Percentiles rank a stretch among this genome's conserved stretches.
These are phyloP conservation scores for Apis cerana DNA, from an alignment of 1,140 invertebrate genomes.

Conservation along the genomic window DNA sequence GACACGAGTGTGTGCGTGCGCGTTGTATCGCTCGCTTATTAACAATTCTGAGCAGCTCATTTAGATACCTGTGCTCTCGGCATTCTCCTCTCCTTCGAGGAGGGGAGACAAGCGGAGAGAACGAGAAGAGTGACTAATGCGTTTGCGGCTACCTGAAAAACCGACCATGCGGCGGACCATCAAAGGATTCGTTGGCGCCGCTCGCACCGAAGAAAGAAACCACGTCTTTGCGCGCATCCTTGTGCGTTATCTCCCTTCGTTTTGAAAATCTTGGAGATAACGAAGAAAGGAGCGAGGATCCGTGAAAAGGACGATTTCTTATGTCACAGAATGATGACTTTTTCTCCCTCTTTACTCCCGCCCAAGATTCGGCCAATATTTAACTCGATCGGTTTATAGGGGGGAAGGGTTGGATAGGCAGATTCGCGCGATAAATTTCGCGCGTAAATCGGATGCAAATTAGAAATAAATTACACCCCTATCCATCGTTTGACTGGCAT, in stretches of 20 bases:
- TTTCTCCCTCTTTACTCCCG: no score
- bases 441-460: slow-evolving; percentile 72
- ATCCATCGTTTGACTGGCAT: slow-evolving; percentile 62
- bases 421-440: slow-evolving; percentile 59
- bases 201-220: slow-evolving; percentile 44
- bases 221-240: slow-evolving; percentile 35
- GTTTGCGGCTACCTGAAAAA: slow-evolving; percentile 82
- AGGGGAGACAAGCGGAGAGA: slow-evolving; percentile 52
- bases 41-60: slow-evolving; percentile 80
- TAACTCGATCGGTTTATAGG: slow-evolving; percentile 65
- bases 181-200: slow-evolving; percentile 81
- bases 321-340: no score
- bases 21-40: slow-evolving; percentile 66
- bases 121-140: slow-evolving; percentile 80
- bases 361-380: not conserved
- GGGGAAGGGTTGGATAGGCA: not conserved
- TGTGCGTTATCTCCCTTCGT: slow-evolving; percentile 34
- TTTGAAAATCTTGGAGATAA: slow-evolving; percentile 35
- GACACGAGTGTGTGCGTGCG: no score
- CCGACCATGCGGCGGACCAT: slow-evolving; percentile 75
- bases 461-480: slow-evolving; percentile 71
- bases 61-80: slow-evolving; percentile 69
- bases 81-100: slow-evolving; percentile 14
- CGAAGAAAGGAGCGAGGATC: no score
- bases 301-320: no score